Conservation (phyloP, 2,113 vertebrate genomes). For the Seriola quinqueradiata region DNA sequence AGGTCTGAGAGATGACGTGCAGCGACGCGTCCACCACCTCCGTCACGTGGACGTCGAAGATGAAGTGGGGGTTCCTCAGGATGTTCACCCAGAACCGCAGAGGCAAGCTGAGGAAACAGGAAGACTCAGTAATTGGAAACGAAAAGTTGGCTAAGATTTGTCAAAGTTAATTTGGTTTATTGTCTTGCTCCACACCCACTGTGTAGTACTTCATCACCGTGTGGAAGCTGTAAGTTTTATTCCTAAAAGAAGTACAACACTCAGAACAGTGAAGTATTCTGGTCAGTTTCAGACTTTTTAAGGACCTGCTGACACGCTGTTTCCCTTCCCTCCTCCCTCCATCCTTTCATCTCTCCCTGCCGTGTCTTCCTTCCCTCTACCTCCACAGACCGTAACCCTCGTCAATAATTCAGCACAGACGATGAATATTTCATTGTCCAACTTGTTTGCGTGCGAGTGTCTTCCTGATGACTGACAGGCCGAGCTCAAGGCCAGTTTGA, state of each 20-base stretch:
- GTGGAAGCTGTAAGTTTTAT: background rate
- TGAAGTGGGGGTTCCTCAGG: conserved; percentile 96
- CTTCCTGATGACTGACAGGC: conserved; percentile 51
- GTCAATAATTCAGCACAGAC: conserved; percentile 59
- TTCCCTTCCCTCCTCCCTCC: conserved; percentile 36
- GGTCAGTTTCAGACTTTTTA: conserved; percentile 20
- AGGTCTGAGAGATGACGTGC: conserved; percentile 97
- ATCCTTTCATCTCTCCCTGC: conserved; percentile 40
- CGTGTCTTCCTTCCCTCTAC: background rate
- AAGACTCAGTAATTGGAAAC: background rate
- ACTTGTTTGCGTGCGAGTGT: conserved; percentile 40
- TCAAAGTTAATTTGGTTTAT: no score
- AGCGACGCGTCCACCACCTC: conserved; percentile 97
- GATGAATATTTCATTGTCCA: conserved; percentile 67
- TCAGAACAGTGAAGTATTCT: background rate
- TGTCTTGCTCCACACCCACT: no score
- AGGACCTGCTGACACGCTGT: conserved; percentile 20
- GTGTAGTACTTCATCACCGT: no score
- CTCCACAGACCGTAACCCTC: conserved; percentile 44
- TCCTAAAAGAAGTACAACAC: background rate
- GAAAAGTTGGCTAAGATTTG: no score
- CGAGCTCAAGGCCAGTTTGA: conserved; percentile 48
- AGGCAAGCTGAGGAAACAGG: conserved; percentile 85
- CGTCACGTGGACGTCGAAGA: conserved; percentile 94
- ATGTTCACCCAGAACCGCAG: conserved; percentile 98